Evolutionary conservation across 2,113 vertebrate species (phyloP).

Genomic region (Noturus placidus): DNA sequence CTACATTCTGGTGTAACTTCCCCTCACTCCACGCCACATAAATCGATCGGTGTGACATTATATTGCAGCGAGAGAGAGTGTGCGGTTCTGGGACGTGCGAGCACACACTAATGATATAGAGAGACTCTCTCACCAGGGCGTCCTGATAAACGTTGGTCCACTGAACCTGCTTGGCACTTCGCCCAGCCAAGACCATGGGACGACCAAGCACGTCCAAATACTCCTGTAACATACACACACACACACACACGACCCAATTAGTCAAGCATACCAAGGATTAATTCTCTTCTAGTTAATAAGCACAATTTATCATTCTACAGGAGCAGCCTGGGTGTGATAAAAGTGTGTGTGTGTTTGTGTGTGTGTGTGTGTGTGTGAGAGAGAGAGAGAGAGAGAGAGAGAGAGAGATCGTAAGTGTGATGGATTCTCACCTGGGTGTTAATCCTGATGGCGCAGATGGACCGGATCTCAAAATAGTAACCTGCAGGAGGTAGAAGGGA

Average conservation of each 20-base stretch:
- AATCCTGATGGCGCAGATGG: conserved; percentile 82
- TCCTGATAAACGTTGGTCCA: conserved; percentile 99
- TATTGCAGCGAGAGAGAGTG: conserved; percentile 8
- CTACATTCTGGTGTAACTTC: background rate
- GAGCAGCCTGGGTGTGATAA: background rate
- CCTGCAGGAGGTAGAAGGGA: conserved; percentile 60
- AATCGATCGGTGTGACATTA: background rate
- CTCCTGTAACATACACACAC: conserved; percentile 75
- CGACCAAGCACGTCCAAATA: conserved; percentile 96
- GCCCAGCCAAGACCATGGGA: conserved; percentile 96
- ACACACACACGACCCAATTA: background rate
- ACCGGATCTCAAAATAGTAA: conserved; percentile 82
- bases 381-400: background rate
- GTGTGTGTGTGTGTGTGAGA: background rate
- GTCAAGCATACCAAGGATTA: background rate
- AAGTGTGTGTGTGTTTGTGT: background rate
- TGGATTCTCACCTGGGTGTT: conserved; percentile 76
- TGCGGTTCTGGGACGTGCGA: conserved; percentile 15
- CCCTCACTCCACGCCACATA: background rate
- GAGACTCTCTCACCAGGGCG: conserved; percentile 81
- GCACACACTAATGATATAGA: conserved; percentile 32
- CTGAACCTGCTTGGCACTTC: conserved; percentile 94
- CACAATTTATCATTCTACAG: background rate
- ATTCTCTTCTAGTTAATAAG: background rate
- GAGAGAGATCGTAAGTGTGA: conserved; percentile 45